Evolutionary conservation across 2,797 vertebrate genomes (phyloP).

Genomic region (Darevskia nairensis): DNA sequence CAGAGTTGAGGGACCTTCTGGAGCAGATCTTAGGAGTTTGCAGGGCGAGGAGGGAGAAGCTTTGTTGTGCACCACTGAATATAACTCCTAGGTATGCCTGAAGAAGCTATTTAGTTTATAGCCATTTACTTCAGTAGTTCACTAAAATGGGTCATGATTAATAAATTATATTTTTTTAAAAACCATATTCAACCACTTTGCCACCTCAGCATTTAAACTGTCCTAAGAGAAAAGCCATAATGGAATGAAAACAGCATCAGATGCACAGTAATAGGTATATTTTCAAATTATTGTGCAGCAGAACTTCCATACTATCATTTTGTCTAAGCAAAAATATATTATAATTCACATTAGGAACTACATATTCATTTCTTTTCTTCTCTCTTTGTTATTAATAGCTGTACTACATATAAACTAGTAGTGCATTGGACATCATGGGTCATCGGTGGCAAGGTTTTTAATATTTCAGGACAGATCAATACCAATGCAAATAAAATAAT

Average conservation of each 20-base stretch:
- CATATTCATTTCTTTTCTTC: conserved; percentile 45
- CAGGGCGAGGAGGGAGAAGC: too few relatives aligned
- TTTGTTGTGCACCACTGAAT: too few relatives aligned
- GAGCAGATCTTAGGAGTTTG: too few relatives aligned
- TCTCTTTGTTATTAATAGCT: conserved; percentile 56
- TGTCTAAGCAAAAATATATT: conserved; percentile 39
- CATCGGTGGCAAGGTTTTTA: conserved; percentile 52
- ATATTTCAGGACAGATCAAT: conserved; percentile 57
- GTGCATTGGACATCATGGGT: conserved; percentile 47
- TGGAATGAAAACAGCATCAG: background rate
- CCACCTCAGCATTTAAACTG: background rate
- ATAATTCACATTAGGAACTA: conserved; percentile 53
- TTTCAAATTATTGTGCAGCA: background rate
- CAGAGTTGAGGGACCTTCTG: too few relatives aligned
- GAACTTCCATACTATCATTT: conserved; percentile 24
- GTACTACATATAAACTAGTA: conserved; percentile 55
- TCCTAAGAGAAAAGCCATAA: background rate
- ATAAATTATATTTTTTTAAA: background rate
- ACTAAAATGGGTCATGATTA: background rate
- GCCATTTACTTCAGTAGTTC: background rate
- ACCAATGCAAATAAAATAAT: conserved; percentile 62
- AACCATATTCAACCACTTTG: background rate
- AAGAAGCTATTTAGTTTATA: background rate
- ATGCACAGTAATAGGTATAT: background rate
- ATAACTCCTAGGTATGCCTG: background rate